Evolutionary conservation across 2,888 invertebrate genomes (phyloP).

Genomic region (Microplitis deprimator): DNA sequence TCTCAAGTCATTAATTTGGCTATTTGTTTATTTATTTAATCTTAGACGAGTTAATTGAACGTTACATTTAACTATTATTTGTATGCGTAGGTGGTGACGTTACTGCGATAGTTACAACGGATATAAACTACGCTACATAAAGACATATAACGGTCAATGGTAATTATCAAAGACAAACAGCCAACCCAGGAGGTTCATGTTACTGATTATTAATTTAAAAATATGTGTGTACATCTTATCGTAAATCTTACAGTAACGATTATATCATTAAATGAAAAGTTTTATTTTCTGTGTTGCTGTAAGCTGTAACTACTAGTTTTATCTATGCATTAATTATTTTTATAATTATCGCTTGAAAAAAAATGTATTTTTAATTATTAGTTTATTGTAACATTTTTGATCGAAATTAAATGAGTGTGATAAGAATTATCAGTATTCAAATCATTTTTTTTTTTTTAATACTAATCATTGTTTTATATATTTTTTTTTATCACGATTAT

Average conservation of each 20-base stretch:
- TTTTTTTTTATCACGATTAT: too few species aligned
- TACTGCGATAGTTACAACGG: background rate
- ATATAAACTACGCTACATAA: background rate
- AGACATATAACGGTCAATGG: constrained; percentile 31
- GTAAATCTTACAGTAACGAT: background rate
- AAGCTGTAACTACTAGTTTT: background rate
- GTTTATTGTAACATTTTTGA: too few species aligned
- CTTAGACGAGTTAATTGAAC: background rate
- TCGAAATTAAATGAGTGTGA: too few species aligned
- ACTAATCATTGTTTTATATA: too few species aligned
- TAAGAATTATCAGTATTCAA: too few species aligned
- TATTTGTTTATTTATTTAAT: background rate
- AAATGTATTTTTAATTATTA: too few species aligned
- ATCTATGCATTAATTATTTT: too few species aligned
- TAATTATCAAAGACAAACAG: constrained; percentile 29
- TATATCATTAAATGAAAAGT: background rate
- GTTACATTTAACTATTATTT: background rate
- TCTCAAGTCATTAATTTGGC: background rate
- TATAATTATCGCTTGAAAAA: too few species aligned
- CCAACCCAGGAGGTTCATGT: background rate
- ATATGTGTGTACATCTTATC: background rate
- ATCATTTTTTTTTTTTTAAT: too few species aligned
- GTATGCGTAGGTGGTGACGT: constrained; percentile 6
- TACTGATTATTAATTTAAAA: background rate
- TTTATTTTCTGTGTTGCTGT: background rate